Evolutionary conservation across 2,113 vertebrate species (phyloP), one percentile per base, ranked within the genome.

Genomic region (Pionites leucogaster): DNA sequence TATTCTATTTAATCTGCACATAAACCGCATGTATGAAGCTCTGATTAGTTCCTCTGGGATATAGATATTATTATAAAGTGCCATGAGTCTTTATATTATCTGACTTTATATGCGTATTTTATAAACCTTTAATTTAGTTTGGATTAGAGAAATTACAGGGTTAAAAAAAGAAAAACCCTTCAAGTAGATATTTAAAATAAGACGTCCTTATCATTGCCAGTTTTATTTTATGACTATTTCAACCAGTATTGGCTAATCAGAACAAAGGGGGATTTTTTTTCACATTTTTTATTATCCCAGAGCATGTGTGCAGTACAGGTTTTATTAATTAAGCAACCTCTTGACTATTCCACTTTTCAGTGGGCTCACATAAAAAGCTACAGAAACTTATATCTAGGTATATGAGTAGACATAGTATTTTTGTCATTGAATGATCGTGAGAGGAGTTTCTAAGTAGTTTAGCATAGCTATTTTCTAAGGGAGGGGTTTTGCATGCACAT

Each of bases 211-310:
- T 95, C 50, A 88, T 95, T 95, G 35, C 59, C 70, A 57, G 74
- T 75, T 94, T 94, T 90, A 88, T 97, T 96, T 92, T 95, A 75
- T 92, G 85, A 97, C 60, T 97, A 90, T 93, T 96, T 97, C 72
- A 94, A 67, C 82, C 57, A 88, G 70, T 83, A 42, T 92, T 94
- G 82, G 57, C 55, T 81, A 85, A 83, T 83, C 62, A 81, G 62
- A 88, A 70, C 37, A 82, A 81, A 92, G 15, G 35, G 23, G 44
- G 57, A 19, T 25, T 50, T 83, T 67, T 60, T 53, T 76, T 39
- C 7, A 0, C 13, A 64, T 65, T 46, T 86, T 88, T 94, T 86
- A 17, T 89, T 83, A 46, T 76, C 27, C 44, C 27, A 46, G 68
- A 74, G 87, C 50, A n/a, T 59, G 50, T 90, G 37, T 77, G 33